Evolutionary conservation across 2,888 invertebrate species (phyloP).

Genomic region (Hedya salicella): DNA sequence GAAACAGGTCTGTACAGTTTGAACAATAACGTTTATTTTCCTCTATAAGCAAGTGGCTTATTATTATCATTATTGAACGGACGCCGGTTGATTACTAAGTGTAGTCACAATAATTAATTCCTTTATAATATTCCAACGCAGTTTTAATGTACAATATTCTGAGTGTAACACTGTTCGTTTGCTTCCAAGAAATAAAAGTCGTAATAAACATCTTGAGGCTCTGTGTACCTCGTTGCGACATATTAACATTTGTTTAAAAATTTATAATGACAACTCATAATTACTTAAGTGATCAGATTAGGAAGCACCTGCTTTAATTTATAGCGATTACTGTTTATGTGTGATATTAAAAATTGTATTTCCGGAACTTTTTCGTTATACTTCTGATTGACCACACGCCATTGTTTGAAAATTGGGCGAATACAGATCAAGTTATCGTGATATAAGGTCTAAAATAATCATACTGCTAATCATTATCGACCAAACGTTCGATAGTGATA

Average conservation of each 20-base stretch:
- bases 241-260: conserved; percentile 32
- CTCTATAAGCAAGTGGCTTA: conserved; percentile 21
- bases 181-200: conserved; percentile 15
- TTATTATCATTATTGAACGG: conserved; percentile 37
- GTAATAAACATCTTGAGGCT: conserved; percentile 19
- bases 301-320: conserved; percentile 47
- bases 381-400: conserved; percentile 11
- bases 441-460: no score
- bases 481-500: no score
- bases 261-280: conserved; percentile 45
- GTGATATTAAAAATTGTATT: conserved; percentile 23
- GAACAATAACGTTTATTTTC: conserved; percentile 31
- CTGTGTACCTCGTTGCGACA: conserved; percentile 20
- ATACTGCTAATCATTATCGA: no score
- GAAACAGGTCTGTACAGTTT: conserved; percentile 38
- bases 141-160: conserved; percentile 17
- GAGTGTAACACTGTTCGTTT: conserved; percentile 11
- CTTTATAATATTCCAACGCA: conserved; percentile 26
- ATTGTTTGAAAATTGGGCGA: conserved; percentile 2
- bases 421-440: conserved; percentile 18
- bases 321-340: conserved; percentile 25
- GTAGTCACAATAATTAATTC: conserved; percentile 38
- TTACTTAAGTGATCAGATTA: conserved; percentile 47
- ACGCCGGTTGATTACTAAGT: conserved; percentile 37
- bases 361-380: conserved; percentile 9